Base-by-base conservation (phyloP, 2,113 vertebrate genomes). In the Suncus etruscus region DNA sequence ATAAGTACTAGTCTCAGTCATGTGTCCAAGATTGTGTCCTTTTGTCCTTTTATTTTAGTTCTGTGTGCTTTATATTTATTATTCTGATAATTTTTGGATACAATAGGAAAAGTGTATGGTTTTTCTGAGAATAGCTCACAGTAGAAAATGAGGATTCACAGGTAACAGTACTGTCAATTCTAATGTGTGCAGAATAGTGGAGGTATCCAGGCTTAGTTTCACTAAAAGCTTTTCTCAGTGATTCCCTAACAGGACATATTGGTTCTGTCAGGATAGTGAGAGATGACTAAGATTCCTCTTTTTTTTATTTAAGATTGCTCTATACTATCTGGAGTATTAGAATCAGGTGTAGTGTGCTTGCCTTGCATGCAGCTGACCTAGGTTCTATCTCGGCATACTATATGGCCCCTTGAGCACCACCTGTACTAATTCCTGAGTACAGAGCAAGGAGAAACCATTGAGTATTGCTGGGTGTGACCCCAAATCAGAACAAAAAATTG, bases 181-280 rank as follows among this genome's bases (percentile, higher is more conserved):
- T 96, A 96, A 97, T 96, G 94, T 90, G 90, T 93, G 92, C 16
- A 87, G 93, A 94, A 97, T 80, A 90, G 89, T 91, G 15, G 15
- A 18, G 51, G 54, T 58, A 94, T 78, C 94, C 94, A 95, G 92
- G 83, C 90, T 96, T 94, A 86, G 86, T 95, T 90, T 96, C 94
- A 94, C 97, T 95, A 96, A 92, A 92, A 95, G 94, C 86, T 96
- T 97, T 96, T 91, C 96, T 96, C 95, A 96, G 94, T 92, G 91
- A 95, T 96, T 97, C 97, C 94, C 95, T 97, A 95, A 95, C 82
- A 96, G 65, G 47, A 81, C 8, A 82, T 96, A 95, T 95, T 96
- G 94, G 86, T 96, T 95, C 83, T 95, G 91, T 90, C 89, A 15
- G 94, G 77, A 90, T 84, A 95, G 92, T 95, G 89, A 92, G 16